Evolutionary conservation across 2,888 invertebrate genomes (phyloP), one percentile per base, ranked within the genome.

Genomic region (Cephus spinipes): DNA sequence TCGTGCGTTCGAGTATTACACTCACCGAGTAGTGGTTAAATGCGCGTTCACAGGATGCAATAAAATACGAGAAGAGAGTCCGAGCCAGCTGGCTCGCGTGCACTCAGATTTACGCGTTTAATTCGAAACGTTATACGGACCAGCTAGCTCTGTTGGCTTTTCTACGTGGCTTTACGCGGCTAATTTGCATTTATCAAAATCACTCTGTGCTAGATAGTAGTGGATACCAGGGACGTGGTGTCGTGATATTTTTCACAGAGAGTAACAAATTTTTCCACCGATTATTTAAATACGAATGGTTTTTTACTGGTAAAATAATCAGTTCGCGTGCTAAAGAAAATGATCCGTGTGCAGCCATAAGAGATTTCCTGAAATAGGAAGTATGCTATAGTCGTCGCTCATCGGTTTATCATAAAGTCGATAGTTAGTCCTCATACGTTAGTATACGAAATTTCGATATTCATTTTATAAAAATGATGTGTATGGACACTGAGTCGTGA

Each of bases 81-180:
- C 71, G 15, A 32, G 71, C 71, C 71, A 71, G 71, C 71, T 71
- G 71, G 71, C 31, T 71, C 71, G 71, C 71, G 12, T 71, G 71
- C 31, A 71, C 71, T 71, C 71, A 71, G 71, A 71, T 71, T 71
- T 71, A 71, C 32, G 71, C 71, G 32, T 71, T 71, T 71, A 71
- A 71, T 71, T 71, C 71, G 31, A 32, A 31, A 31, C 31, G 71
- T 71, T 71, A 71, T 71, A 71, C 15, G 32, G 71, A 32, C 71
- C 40, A 55, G 40, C 40, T 55, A 55, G 40, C 40, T 55, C 40
- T 55, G 40, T 55, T 55, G 40, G 40, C 40, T 23, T 55, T 55
- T 55, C 40, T 55, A 23, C 40, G 40, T 55, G 23, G 40, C 40
- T 55, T 55, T 55, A 55, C 40, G 23, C 23, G 40, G 40, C 40